Conservation (phyloP, 2,888 invertebrate genomes). For the Yponomeuta evonymella region DNA sequence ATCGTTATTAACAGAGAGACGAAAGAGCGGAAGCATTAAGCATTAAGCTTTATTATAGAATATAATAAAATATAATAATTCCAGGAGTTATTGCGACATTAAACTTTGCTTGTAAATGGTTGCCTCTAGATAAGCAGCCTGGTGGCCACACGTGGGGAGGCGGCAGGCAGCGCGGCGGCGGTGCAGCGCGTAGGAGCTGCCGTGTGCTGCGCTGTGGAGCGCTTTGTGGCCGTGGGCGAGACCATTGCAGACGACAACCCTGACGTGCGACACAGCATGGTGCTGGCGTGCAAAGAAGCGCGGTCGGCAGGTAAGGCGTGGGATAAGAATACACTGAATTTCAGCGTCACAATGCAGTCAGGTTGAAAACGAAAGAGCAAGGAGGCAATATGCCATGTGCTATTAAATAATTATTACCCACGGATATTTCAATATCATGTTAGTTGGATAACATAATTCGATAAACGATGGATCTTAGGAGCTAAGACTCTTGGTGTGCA, state of each 20-base stretch:
- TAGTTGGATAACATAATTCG: not conserved
- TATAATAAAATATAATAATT: not conserved
- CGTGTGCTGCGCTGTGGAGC: conserved; percentile 96
- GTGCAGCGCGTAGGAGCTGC: conserved; percentile 96
- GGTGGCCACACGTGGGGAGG: conserved; percentile 87
- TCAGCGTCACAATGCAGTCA: too few species aligned
- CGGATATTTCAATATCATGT: not conserved
- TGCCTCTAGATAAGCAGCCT: conserved; percentile 85
- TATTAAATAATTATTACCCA: too few species aligned
- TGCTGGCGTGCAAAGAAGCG: conserved; percentile 98
- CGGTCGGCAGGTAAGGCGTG: conserved; percentile 87
- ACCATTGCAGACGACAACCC: conserved; percentile 99
- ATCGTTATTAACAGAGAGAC: too few species aligned
- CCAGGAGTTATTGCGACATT: not conserved
- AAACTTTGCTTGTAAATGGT: not conserved
- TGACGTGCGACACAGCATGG: conserved; percentile 98
- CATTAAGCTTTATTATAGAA: too few species aligned
- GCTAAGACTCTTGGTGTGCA: not conserved
- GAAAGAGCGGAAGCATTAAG: too few species aligned
- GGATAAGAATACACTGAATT: not conserved
- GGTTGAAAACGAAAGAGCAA: too few species aligned
- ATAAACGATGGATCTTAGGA: not conserved
- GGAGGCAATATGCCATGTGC: too few species aligned
- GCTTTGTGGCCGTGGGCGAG: conserved; percentile 98
- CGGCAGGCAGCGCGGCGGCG: conserved; percentile 77